Conservation (phyloP, 2,113 vertebrate species). For the Phalacrocorax brasilianus region DNA sequence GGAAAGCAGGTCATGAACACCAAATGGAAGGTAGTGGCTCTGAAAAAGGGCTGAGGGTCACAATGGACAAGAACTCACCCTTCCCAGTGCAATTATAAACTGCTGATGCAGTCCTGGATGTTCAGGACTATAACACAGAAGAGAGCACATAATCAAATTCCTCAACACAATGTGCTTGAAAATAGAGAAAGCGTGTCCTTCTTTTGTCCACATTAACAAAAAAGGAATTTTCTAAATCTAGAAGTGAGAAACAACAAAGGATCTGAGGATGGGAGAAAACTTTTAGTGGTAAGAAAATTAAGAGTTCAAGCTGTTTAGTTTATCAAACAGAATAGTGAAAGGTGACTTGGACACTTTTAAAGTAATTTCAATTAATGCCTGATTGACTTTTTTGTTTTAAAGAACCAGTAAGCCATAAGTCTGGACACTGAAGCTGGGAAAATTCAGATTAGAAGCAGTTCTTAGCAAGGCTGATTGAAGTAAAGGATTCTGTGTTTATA, state of each 20-base stretch:
- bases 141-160: background rate
- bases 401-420: background rate
- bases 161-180: background rate
- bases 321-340: background rate
- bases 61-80: accelerated
- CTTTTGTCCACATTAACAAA: background rate
- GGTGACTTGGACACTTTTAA: background rate
- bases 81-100: background rate
- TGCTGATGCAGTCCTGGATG: background rate
- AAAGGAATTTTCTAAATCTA: background rate
- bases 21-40: background rate
- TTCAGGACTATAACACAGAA: background rate
- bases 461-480: background rate
- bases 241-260: background rate
- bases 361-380: background rate
- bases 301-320: background rate
- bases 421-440: background rate
- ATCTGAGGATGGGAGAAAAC: background rate
- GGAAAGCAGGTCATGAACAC: background rate
- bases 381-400: background rate
- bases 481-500: background rate
- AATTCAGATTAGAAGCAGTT: background rate
- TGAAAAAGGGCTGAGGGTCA: background rate
- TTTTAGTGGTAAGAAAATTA: background rate
- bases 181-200: background rate